phyloP scores from a whole-genome alignment of 1,140 invertebrate species.

The Calycopis cecrops region DNA sequence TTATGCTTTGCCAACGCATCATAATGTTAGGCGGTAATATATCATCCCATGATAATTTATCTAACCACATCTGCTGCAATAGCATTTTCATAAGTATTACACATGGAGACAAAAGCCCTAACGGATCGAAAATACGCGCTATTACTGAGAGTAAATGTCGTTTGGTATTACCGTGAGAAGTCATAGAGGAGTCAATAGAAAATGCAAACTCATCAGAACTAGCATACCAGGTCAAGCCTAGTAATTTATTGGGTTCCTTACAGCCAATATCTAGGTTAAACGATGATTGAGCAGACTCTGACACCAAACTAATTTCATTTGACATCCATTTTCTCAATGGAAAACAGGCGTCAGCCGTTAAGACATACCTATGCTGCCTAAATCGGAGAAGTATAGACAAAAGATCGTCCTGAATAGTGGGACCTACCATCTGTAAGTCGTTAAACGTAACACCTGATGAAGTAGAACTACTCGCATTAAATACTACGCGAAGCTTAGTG shows the following conservation, averaged over 20 bases:
- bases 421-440: no score
- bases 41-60: conserved; percentile 26
- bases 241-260: conserved; percentile 21
- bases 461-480: no score
- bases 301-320: conserved; percentile 17
- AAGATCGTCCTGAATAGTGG: no score
- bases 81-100: no score
- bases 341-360: conserved; percentile 14
- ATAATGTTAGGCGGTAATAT: conserved; percentile 14
- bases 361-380: background rate
- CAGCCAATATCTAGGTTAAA: conserved; percentile 26
- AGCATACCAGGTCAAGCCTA: conserved; percentile 27
- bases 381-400: conserved; percentile 1
- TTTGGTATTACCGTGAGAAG: conserved; percentile 15
- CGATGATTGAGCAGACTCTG: conserved; percentile 11
- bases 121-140: conserved; percentile 28
- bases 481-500: no score
- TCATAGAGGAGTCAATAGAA: background rate
- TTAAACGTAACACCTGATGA: no score
- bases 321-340: conserved; percentile 29
- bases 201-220: conserved; percentile 23
- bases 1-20: background rate
- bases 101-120: background rate
- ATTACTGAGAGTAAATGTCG: conserved; percentile 27
- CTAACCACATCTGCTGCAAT: conserved; percentile 22